Conservation (phyloP, 2,113 vertebrate genomes). For the Procapra przewalskii region DNA sequence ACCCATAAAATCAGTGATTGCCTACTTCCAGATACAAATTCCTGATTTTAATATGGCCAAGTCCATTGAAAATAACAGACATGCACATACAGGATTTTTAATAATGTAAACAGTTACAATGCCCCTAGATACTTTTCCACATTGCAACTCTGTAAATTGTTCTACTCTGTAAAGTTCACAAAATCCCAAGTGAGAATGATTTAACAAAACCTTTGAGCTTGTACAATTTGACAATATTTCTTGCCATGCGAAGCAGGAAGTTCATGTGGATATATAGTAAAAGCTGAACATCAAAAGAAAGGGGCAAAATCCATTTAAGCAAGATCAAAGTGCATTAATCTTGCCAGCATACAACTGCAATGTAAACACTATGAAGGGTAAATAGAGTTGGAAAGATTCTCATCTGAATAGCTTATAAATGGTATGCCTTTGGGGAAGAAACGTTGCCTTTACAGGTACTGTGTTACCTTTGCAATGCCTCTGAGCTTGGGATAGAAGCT, state of each 20-base stretch:
- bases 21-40: slow-evolving; percentile 21
- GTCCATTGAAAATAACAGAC: not conserved
- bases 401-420: slow-evolving; percentile 57
- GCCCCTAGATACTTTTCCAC: not conserved
- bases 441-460: slow-evolving; percentile 51
- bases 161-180: slow-evolving; percentile 12
- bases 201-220: slow-evolving; percentile 53
- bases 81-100: not conserved
- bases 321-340: slow-evolving; percentile 79
- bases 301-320: slow-evolving; percentile 73
- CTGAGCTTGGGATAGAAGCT: slow-evolving; percentile 14
- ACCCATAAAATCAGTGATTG: not conserved
- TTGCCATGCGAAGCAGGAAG: slow-evolving; percentile 31
- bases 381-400: slow-evolving; percentile 69
- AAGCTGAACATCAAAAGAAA: slow-evolving; percentile 78
- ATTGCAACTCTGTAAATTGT: not conserved
- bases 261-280: slow-evolving; percentile 50
- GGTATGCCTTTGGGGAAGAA: slow-evolving; percentile 35
- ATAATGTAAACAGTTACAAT: not conserved
- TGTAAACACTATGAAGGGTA: slow-evolving; percentile 76
- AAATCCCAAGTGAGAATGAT: slow-evolving; percentile 36
- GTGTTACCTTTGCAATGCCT: not conserved
- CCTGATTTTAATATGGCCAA: not conserved
- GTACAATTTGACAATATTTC: slow-evolving; percentile 59
- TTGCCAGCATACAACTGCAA: slow-evolving; percentile 60